Conservation (phyloP, 2,888 invertebrate genomes). For the Idaea straminata region DNA sequence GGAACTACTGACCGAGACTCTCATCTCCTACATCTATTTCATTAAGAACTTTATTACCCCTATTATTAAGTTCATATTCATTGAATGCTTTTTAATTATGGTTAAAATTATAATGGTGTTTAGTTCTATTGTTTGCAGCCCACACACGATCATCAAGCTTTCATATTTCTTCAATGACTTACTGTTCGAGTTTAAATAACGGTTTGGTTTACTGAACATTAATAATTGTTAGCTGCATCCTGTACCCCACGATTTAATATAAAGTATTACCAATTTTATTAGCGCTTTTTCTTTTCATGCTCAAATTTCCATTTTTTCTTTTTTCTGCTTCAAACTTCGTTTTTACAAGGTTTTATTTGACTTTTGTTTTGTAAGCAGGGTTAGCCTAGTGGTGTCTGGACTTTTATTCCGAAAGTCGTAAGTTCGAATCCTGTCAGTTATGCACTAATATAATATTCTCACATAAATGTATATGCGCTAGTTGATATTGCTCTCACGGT, state of each 20-base stretch:
- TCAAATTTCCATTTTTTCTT: too few relatives aligned
- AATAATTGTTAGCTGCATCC: neutral
- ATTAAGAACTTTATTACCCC: neutral
- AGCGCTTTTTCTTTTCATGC: too few relatives aligned
- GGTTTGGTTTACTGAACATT: neutral
- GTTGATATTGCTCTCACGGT: too few relatives aligned
- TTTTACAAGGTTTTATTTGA: too few relatives aligned
- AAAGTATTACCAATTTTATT: too few relatives aligned
- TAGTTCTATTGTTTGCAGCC: conserved; percentile 17
- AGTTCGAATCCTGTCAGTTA: too few relatives aligned
- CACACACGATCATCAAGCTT: conserved; percentile 1
- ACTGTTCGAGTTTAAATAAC: neutral
- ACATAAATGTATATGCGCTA: too few relatives aligned
- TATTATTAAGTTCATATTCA: neutral
- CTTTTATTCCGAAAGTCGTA: too few relatives aligned
- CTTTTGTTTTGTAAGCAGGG: too few relatives aligned
- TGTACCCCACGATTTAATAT: neutral
- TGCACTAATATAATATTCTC: too few relatives aligned
- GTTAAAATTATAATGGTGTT: neutral
- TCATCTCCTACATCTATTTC: neutral
- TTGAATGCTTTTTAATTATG: neutral
- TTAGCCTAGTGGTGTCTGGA: too few relatives aligned
- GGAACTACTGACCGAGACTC: neutral
- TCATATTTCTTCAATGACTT: conserved; percentile 10
- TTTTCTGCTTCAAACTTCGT: too few relatives aligned